phyloP scores from a whole-genome alignment of 2,113 vertebrate genomes.

The Girardinichthys multiradiatus region DNA sequence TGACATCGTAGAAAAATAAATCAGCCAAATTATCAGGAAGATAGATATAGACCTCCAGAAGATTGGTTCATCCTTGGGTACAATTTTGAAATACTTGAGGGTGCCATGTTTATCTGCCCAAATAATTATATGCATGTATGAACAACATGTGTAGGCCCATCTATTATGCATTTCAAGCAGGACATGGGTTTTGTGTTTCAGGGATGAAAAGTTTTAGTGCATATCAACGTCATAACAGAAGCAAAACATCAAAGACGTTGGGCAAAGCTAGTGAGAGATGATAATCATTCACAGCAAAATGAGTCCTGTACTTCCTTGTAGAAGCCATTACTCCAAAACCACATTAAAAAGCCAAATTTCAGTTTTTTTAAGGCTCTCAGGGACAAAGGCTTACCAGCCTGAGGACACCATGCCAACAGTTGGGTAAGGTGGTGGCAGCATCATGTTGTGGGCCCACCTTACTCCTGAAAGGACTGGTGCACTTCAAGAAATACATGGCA shows the following conservation, averaged over 20 bases:
- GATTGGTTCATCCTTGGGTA: too few relatives aligned
- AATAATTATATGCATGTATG: background rate
- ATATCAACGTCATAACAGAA: background rate
- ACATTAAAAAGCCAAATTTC: background rate
- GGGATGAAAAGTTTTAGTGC: background rate
- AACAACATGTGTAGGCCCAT: background rate
- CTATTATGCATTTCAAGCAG: background rate
- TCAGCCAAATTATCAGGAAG: too few relatives aligned
- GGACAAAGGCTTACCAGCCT: too few relatives aligned
- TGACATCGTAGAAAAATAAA: too few relatives aligned
- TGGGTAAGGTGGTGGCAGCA: background rate
- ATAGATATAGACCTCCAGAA: too few relatives aligned
- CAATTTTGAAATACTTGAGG: background rate
- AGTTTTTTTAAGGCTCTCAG: background rate
- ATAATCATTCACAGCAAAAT: too few relatives aligned
- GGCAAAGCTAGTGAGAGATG: too few relatives aligned
- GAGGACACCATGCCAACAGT: background rate
- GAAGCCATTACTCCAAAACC: too few relatives aligned
- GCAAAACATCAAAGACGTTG: background rate
- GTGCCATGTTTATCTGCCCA: background rate
- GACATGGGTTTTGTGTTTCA: too few relatives aligned
- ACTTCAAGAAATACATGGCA: background rate
- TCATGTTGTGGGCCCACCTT: too few relatives aligned
- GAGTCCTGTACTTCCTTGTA: too few relatives aligned
- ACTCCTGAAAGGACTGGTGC: too few relatives aligned